phyloP scores from a whole-genome alignment of 2,113 vertebrate species.

The Prionailurus bengalensis region DNA sequence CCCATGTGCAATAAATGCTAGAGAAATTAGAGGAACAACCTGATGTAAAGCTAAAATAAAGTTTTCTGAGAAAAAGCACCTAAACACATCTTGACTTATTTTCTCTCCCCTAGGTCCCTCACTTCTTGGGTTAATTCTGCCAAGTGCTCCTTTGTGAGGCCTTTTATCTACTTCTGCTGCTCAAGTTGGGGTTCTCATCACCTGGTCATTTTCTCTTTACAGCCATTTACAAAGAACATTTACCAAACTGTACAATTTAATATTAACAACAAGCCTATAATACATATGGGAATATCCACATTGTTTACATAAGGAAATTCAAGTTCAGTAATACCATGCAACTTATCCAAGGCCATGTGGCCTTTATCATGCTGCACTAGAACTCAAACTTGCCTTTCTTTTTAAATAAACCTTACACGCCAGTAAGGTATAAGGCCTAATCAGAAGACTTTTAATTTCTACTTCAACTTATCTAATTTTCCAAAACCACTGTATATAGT shows the following conservation, averaged over 20 bases:
- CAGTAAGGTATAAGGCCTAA: background rate
- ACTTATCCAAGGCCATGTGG: conserved; percentile 31
- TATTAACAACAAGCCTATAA: conserved; percentile 13
- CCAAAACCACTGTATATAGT: background rate
- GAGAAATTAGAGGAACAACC: conserved; percentile 45
- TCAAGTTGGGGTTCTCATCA: background rate
- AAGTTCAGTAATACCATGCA: background rate
- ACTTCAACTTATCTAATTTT: conserved; percentile 9
- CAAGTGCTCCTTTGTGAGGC: conserved; percentile 11
- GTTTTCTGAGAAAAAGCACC: conserved; percentile 5
- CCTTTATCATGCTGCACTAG: conserved; percentile 19
- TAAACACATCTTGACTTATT: background rate
- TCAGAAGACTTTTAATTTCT: conserved; percentile 38
- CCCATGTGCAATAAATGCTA: background rate
- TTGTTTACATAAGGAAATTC: conserved; percentile 9
- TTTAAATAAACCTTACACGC: background rate
- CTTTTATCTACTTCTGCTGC: conserved; percentile 25
- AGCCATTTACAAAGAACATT: conserved; percentile 43
- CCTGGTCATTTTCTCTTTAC: background rate
- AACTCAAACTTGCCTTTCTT: conserved; percentile 51
- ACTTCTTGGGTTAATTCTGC: conserved; percentile 45
- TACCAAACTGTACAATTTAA: background rate
- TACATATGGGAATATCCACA: background rate
- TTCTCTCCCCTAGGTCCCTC: background rate
- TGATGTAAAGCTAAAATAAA: conserved; percentile 3